Base-by-base conservation (phyloP, 2,113 vertebrate species). In the Triplophysa tibetana region DNA sequence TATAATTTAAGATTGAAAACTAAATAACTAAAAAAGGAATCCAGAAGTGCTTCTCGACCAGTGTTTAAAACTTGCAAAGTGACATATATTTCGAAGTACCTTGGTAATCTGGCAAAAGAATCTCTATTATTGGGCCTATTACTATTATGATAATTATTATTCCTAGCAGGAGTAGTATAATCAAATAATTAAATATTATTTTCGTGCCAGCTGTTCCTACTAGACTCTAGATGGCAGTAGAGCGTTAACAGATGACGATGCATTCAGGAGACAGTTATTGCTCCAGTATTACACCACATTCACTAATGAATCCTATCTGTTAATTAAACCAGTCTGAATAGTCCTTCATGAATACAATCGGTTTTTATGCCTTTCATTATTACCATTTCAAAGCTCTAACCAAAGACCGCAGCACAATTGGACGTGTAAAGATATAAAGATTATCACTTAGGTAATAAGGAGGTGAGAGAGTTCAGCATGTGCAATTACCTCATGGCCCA, bases 381-480 rank as follows among this genome's bases (percentile, higher is more conserved):
- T 75, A 48, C 21, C 23, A 48, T 75, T 48, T 75, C 58, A 75
- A 62, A 26, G 23, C 21, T 45, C 9, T 48, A 75, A 45, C 58
- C 7, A 45, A 75, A 75, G 43, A 48, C 21, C 72, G 9, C 12
- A 8, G 56, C 21, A 48, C 9, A 75, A 75, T 62, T 63, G 24
- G 41, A 48, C 19, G 17, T 63, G 58, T 29, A 75, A 75, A 45
- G 23, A 13, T 75, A 24, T 63, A 75, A 75, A 75, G 58, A 45
- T 48, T 19, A 75, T 75, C 72, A 75, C 78, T 93, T 93, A 87
- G 26, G 26, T 29, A 29, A 29, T 29, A 29, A 90, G 93, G 89
- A 95, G 94, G 88, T 92, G 89, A 76, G 90, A 94, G 85, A 93
- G 94, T 8, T 92, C 91, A 80, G 93, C 93, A 86, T 93, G 82